Conservation (phyloP, 2,113 vertebrate genomes). For the Carollia perspicillata region DNA sequence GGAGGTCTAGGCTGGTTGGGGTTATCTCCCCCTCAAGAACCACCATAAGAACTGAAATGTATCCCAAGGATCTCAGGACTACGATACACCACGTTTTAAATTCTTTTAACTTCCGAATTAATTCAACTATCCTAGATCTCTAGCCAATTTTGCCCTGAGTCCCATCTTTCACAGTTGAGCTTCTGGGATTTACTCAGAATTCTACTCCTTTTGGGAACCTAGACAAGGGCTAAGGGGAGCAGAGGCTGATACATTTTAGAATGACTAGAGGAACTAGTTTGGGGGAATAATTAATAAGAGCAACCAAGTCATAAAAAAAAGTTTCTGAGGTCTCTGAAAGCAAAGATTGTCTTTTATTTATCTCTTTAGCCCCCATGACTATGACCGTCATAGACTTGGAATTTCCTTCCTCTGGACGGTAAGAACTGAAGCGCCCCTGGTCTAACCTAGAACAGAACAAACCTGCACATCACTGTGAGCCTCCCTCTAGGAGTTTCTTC, state of each 20-base stretch:
- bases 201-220: background rate
- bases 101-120: background rate
- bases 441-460: background rate
- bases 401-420: background rate
- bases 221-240: background rate
- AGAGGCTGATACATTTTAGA: background rate
- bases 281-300: background rate
- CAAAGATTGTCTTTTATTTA: background rate
- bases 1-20: background rate
- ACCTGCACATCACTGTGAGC: no score
- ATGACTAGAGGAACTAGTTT: background rate
- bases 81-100: background rate
- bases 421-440: background rate
- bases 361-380: background rate
- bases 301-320: background rate
- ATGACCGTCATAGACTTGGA: background rate
- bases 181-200: background rate
- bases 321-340: background rate
- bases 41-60: background rate
- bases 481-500: background rate
- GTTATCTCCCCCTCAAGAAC: background rate
- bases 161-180: background rate
- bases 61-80: background rate
- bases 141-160: background rate
- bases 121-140: background rate